Evolutionary conservation across 2,888 invertebrate genomes (phyloP).

Genomic region (Unio delphinus): DNA sequence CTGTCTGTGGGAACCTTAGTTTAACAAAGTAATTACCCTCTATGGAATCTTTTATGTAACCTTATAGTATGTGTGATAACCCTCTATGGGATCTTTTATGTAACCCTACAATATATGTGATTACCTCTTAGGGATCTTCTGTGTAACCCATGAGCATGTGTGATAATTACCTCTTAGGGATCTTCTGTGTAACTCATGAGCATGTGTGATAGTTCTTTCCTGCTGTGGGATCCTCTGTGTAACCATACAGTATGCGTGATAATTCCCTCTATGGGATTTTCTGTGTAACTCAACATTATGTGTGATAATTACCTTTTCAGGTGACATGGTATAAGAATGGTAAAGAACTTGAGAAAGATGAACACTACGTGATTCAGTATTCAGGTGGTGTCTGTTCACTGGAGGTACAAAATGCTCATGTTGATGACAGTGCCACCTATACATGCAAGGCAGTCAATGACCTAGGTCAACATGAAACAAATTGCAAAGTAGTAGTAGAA

Average conservation of each 20-base stretch:
- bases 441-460: conserved; percentile 92
- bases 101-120: too few species aligned
- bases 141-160: too few species aligned
- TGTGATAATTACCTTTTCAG: conserved; percentile 59
- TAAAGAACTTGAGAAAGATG: conserved; percentile 88
- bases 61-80: too few species aligned
- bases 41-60: too few species aligned
- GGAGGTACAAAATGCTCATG: conserved; percentile 95
- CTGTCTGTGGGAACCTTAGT: too few species aligned
- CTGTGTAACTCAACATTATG: not conserved
- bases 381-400: conserved; percentile 96
- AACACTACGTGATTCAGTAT: conserved; percentile 85
- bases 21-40: too few species aligned
- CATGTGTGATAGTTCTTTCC: not conserved
- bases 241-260: not conserved
- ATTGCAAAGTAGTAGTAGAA: conserved; percentile 79
- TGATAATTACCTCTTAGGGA: too few species aligned
- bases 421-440: conserved; percentile 97
- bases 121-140: too few species aligned
- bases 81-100: too few species aligned
- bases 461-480: conserved; percentile 95
- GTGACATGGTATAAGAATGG: conserved; percentile 86
- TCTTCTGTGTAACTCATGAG: too few species aligned
- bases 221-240: too few species aligned
- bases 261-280: not conserved